These are phyloP conservation scores for Synergus gifuensis DNA, from an alignment of 2,888 invertebrate species.

Conservation along the genomic window DNA sequence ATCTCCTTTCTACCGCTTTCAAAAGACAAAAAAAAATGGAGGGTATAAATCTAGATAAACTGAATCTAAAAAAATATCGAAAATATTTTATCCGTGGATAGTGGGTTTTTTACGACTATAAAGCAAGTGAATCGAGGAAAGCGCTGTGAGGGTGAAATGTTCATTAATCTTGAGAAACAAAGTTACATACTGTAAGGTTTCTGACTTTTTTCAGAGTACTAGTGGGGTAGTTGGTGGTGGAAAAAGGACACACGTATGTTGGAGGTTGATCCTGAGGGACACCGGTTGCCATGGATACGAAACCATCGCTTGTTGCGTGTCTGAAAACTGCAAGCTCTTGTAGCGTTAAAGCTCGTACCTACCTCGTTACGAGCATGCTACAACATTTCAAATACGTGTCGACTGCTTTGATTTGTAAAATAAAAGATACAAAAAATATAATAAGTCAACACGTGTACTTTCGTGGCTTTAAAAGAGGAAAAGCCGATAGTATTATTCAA, in stretches of 20 bases:
- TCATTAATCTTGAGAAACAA: conserved; percentile 33
- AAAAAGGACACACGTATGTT: conserved; percentile 42
- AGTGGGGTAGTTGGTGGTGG: conserved; percentile 8
- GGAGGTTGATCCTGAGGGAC: conserved; percentile 57
- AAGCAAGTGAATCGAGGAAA: conserved; percentile 26
- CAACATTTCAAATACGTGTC: not conserved
- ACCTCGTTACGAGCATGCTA: conserved; percentile 16
- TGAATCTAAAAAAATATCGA: not conserved
- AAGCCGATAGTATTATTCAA: not conserved
- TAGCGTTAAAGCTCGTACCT: conserved; percentile 38
- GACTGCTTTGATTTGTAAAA: conserved; percentile 5
- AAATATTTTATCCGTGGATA: conserved; percentile 12
- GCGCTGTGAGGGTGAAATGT: conserved; percentile 18
- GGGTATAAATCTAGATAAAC: not conserved
- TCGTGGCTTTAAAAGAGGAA: not conserved
- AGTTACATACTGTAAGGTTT: conserved; percentile 7
- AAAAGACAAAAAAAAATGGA: not conserved
- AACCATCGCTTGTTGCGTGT: conserved; percentile 61
- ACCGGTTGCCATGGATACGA: conserved; percentile 61
- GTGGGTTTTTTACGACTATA: conserved; percentile 30
- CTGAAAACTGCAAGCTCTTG: conserved; percentile 52
- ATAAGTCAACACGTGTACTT: not conserved
- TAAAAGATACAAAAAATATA: not conserved
- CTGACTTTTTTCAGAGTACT: conserved; percentile 10
- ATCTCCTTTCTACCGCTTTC: not conserved